Percentiles rank a stretch among this genome's conserved stretches.
These are phyloP conservation scores for Spizaetus ornatus DNA, from an alignment of 2,113 vertebrate genomes.

Conservation along the genomic window DNA sequence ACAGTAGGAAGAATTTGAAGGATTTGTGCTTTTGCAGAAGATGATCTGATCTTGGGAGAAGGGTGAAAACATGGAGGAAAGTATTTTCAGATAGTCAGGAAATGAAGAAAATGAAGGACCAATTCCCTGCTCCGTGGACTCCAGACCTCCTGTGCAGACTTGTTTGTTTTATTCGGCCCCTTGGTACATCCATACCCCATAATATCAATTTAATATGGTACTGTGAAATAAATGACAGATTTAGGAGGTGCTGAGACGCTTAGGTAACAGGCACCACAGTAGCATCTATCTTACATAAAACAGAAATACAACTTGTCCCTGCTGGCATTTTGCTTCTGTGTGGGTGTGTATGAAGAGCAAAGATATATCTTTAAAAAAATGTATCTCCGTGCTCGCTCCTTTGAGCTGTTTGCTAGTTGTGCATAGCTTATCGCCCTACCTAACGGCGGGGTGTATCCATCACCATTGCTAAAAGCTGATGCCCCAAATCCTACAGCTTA, in stretches of 20 bases:
- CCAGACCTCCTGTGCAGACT: neutral
- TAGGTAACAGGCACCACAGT: neutral
- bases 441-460: accelerated
- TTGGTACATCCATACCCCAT: neutral
- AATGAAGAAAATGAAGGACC: neutral
- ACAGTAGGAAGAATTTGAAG: neutral
- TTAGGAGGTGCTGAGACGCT: neutral
- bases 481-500: neutral
- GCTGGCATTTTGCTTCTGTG: conserved; percentile 26
- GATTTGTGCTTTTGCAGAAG: neutral
- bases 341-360: neutral
- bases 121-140: neutral
- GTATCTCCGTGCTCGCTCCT: neutral
- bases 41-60: neutral
- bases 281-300: conserved; percentile 30
- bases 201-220: neutral
- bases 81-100: neutral
- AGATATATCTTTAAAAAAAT: neutral
- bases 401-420: neutral
- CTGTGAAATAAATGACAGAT: conserved; percentile 20
- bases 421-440: neutral
- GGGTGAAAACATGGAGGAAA: neutral
- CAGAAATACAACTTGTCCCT: conserved; percentile 34
- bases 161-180: neutral
- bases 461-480: neutral